Evolutionary conservation across 2,113 vertebrate genomes (phyloP), one percentile per base, ranked within the genome.

Genomic region (Nicator chloris): DNA sequence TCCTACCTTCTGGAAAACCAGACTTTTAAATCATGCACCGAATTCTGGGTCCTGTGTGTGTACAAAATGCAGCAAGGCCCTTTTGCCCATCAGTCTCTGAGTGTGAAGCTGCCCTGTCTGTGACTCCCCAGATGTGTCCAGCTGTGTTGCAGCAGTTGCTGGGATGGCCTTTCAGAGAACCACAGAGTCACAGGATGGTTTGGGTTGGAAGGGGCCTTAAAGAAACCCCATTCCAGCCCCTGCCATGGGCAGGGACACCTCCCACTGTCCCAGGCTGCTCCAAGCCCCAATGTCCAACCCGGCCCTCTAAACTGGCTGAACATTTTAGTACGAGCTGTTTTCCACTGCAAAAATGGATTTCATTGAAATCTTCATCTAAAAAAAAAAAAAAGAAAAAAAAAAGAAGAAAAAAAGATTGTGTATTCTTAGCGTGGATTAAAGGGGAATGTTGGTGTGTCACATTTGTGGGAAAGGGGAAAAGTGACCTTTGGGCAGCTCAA

Each of bases 11-110:
- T 75, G 4, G n/a, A 26, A 37, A 42, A 30, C 6, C 4, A 26
- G 13, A 30, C 10, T 30, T 23, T 10, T 17, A 28, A 85, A 20
- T 28, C 42, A 4, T 11, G 4, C 39, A 8, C 49, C 7, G 28
- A 44, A 18, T 31, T 66, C 33, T 10, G 50, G 59, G 42, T 16
- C 27, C 51, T 31, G 19, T 5, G 7, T 13, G 8, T 13, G 1
- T 2, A 5, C 2, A 10, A 56, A 49, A 30, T 1, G 10, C 2
- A 93, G 22, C 19, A 4, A 40, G 10, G 13, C 16, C 40, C 33
- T 39, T 65, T 13, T 51, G 50, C 19, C 60, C 45, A 7, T 37
- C 54, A 2, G 3, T 4, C 35, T 21, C 10, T 22, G 64, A 33
- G 33, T 13, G n/a, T 1, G 5, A 42, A 18, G 53, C 57, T 68